A percentile compares a stretch with the other conserved stretches of the same genome.
Conservation (phyloP, 2,797 vertebrate genomes). For the Cuniculus paca region DNA sequence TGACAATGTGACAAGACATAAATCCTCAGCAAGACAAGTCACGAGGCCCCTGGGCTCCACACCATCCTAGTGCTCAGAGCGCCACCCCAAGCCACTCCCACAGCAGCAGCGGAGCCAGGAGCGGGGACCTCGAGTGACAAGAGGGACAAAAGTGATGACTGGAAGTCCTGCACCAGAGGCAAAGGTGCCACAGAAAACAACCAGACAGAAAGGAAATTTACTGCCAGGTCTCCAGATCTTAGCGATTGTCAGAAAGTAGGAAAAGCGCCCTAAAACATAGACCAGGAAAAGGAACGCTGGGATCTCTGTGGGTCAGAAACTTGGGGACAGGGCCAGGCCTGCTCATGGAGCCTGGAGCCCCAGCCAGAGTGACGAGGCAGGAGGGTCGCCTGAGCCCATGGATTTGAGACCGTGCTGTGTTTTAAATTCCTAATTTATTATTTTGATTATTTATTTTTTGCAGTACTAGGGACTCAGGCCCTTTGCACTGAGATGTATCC, state of each 20-base stretch:
- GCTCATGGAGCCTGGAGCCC: neutral
- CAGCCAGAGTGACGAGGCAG: neutral
- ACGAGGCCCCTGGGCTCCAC: neutral
- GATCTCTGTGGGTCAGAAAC: neutral
- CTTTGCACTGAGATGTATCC: neutral
- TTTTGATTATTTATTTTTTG: neutral
- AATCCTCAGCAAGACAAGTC: neutral
- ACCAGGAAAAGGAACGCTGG: neutral
- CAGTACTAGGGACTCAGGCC: neutral
- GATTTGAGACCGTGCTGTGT: neutral
- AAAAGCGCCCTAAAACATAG: neutral
- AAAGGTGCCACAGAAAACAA: neutral
- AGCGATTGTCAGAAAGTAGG: neutral
- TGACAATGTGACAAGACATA: neutral
- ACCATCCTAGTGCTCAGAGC: too few species aligned
- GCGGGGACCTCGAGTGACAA: rapidly evolving
- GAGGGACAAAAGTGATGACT: neutral
- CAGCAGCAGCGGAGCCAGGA: too few species aligned
- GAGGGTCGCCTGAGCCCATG: neutral
- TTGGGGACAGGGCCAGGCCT: neutral
- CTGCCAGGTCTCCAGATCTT: neutral
- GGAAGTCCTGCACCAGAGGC: neutral
- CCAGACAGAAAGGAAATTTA: neutral
- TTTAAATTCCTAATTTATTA: neutral
- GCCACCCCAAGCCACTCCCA: too few species aligned